phyloP scores from a whole-genome alignment of 2,888 invertebrate species.

The Lepeophtheirus nordmannii region DNA sequence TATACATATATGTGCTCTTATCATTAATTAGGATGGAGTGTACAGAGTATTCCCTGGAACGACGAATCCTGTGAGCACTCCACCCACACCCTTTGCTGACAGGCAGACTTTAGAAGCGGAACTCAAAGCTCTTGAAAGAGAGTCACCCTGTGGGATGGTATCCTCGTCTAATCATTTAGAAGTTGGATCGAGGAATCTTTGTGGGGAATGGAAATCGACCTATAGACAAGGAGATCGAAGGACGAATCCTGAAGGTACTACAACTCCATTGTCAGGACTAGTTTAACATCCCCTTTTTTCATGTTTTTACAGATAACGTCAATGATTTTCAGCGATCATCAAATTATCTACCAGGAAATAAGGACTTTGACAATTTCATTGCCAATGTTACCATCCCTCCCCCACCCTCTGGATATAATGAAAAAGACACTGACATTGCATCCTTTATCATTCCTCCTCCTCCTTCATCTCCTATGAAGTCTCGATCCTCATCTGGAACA shows the following conservation, averaged over 20 bases:
- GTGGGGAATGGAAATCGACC: too few relatives aligned
- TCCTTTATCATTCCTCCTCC: constrained; percentile 70
- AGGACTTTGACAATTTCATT: constrained; percentile 61
- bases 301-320: too few relatives aligned
- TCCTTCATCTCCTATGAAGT: constrained; percentile 34
- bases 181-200: too few relatives aligned
- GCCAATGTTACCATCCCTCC: constrained; percentile 67
- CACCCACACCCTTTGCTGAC: constrained; percentile 61
- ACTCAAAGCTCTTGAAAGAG: constrained; percentile 31
- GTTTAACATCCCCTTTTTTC: too few relatives aligned
- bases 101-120: constrained; percentile 35
- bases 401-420: constrained; percentile 38
- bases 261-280: too few relatives aligned
- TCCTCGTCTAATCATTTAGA: constrained; percentile 31
- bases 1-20: neutral
- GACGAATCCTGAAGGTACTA: too few relatives aligned
- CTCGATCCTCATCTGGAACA: neutral
- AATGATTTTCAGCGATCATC: too few relatives aligned
- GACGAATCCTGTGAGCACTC: constrained; percentile 45
- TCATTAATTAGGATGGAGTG: constrained; percentile 44
- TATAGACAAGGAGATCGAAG: too few relatives aligned
- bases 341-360: too few relatives aligned
- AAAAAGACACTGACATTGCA: constrained; percentile 46
- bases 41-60: constrained; percentile 45
- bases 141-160: neutral